Conservation (phyloP, 2,797 vertebrate species). For the Anabacerthia variegaticeps region DNA sequence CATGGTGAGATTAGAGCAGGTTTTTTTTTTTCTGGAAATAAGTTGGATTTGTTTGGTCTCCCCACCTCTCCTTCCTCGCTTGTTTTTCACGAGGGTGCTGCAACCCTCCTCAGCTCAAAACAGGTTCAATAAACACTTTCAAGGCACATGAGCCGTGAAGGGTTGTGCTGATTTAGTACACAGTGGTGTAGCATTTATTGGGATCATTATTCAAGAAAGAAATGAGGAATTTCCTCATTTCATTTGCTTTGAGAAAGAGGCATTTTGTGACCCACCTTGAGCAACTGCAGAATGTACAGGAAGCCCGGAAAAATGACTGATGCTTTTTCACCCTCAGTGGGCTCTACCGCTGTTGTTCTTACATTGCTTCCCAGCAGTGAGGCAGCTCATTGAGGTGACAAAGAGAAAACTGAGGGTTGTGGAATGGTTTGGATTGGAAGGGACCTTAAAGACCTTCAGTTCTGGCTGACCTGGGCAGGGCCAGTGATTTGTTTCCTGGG, state of each 20-base stretch:
- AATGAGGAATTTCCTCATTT: constrained; percentile 47
- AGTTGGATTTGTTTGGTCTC: neutral
- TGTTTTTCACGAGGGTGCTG: neutral
- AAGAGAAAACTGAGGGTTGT: neutral
- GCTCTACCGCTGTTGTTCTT: neutral
- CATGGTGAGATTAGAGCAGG: neutral
- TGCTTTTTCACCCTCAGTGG: neutral
- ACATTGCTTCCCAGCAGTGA: neutral
- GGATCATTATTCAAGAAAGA: constrained; percentile 40
- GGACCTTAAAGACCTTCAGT: neutral
- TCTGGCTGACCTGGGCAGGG: neutral
- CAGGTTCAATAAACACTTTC: constrained; percentile 55
- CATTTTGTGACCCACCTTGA: neutral
- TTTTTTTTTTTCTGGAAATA: neutral
- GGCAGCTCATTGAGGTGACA: neutral
- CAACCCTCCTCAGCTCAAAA: constrained; percentile 9
- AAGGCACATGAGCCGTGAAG: constrained; percentile 15
- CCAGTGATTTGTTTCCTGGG: neutral
- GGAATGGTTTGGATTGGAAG: neutral
- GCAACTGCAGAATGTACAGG: neutral
- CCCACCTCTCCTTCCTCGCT: neutral
- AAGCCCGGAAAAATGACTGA: neutral
- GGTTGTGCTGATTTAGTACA: constrained; percentile 47
- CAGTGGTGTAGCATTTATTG: neutral
- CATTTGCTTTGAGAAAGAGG: neutral